Conservation (phyloP, 1,140 invertebrate species). For the Zophobas atratus region DNA sequence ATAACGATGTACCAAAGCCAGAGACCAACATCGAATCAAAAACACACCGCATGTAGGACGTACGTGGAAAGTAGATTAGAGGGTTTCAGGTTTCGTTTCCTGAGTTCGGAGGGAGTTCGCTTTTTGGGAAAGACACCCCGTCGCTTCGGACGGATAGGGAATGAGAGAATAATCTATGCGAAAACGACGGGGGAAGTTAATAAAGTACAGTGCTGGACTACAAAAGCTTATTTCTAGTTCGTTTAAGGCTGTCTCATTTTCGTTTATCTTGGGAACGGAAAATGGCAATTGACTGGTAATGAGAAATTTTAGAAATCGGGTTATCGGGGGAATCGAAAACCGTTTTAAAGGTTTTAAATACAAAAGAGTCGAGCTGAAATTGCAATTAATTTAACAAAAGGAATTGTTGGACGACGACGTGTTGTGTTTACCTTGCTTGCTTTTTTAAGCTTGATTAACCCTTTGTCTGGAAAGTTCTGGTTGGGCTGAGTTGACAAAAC, state of each 20-base stretch:
- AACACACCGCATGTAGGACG: not conserved
- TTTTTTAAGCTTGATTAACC: no score
- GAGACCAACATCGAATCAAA: slow-evolving; percentile 1
- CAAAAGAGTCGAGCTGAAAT: no score
- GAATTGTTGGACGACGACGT: no score
- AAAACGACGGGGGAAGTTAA: slow-evolving; percentile 17
- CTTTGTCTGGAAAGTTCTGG: no score
- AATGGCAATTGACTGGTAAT: not conserved
- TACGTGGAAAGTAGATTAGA: slow-evolving; percentile 35
- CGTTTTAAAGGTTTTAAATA: no score
- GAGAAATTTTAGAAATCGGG: no score
- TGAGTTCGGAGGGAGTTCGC: slow-evolving; percentile 4
- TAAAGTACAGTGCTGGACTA: slow-evolving; percentile 18
- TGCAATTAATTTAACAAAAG: no score
- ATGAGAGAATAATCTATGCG: slow-evolving; percentile 4
- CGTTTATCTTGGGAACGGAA: not conserved
- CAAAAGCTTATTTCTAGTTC: slow-evolving; percentile 18
- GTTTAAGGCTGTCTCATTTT: slow-evolving; percentile 3
- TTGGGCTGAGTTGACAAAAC: no score
- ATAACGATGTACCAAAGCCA: slow-evolving; percentile 19
- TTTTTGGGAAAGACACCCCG: not conserved
- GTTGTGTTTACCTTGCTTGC: no score
- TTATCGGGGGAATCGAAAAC: no score
- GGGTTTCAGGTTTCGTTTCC: slow-evolving; percentile 13
- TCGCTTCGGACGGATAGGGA: no score